Evolutionary conservation across 2,113 vertebrate genomes (phyloP).

Genomic region (Marmota flaviventris): DNA sequence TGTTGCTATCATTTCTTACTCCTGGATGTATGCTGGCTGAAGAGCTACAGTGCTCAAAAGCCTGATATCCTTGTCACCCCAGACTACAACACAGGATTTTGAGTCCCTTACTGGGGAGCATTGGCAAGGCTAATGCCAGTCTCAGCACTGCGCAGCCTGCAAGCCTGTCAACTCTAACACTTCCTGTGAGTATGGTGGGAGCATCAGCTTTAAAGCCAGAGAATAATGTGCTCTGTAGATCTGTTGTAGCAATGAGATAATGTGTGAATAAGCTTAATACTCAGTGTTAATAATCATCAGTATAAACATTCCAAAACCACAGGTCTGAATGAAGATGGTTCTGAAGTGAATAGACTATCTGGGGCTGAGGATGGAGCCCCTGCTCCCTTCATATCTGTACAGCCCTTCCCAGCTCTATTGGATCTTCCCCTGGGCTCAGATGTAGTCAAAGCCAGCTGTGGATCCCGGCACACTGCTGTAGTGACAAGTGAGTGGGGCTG

Average conservation of each 20-base stretch:
- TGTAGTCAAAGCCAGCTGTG: slow-evolving; percentile 91
- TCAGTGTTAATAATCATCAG: accelerated
- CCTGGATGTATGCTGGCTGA: neutral
- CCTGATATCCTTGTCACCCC: neutral
- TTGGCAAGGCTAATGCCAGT: accelerated
- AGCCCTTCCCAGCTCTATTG: slow-evolving; percentile 95
- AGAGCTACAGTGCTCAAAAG: neutral
- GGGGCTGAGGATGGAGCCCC: neutral
- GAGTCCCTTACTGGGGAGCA: neutral
- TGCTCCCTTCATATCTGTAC: slow-evolving; percentile 92
- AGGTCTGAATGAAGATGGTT: accelerated
- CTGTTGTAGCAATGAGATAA: accelerated
- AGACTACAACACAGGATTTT: neutral
- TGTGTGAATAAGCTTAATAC: too few relatives aligned
- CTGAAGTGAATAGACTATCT: accelerated
- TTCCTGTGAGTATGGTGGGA: neutral
- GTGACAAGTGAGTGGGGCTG: slow-evolving; percentile 90
- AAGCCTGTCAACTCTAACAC: neutral
- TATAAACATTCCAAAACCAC: accelerated
- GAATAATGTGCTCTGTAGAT: accelerated
- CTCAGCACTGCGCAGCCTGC: accelerated
- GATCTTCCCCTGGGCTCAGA: slow-evolving; percentile 91
- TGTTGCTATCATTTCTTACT: neutral
- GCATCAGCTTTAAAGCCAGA: neutral
- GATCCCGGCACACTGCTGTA: slow-evolving; percentile 94